Evolutionary conservation across 23 tunicate genomes (phyloP), one percentile per base, ranked within the genome.

Genomic region (Oikopleura dioica): DNA sequence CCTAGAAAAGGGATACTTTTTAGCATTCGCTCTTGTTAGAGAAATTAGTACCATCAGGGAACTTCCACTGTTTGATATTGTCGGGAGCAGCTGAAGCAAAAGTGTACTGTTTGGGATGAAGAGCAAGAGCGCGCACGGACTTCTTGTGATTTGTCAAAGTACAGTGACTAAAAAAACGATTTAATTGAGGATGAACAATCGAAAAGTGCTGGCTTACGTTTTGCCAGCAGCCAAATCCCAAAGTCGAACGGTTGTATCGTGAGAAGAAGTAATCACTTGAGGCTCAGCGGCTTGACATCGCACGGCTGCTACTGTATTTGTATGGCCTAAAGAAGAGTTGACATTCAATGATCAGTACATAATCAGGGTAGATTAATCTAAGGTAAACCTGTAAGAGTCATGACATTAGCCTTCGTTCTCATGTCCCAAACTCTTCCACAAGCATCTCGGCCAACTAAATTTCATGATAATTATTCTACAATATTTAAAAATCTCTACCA

Each of bases 171-270:
- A 44, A 44, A 44, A 44, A 44, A 44, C 55, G 9, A 44, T 9
- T 16, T 44, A 44, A 44, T 44, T 44, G 9, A 44, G 55, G 16
- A 9, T 44, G 16, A 44, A 44, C 9, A 44, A 9, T 44, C 55
- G 55, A 44, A 44, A 9, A 44, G 16, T 9, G 9, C 16, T 44
- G 0, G 87, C 69, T 37, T 91, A 50, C 16, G 92, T 80, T 59
- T 91, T 91, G 35, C 97, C 97, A 24, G 97, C 92, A 9, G 97
- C 97, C 76, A 91, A 68, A 78, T 91, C 97, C 97, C 97, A 91
- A 72, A 91, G 37, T 32, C 97, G 79, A 0, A 91, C 82, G 0
- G 87, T 83, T 36, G 91, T 84, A 68, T 89, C 96, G 63, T 89
- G 96, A 31, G 96, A 89, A 1, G 84, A 91, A 0, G 96, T 89